Percentiles rank a stretch among this genome's conserved stretches.
phyloP scores from a whole-genome alignment of 1,140 invertebrate genomes.

The Diorhabda carinulata region DNA sequence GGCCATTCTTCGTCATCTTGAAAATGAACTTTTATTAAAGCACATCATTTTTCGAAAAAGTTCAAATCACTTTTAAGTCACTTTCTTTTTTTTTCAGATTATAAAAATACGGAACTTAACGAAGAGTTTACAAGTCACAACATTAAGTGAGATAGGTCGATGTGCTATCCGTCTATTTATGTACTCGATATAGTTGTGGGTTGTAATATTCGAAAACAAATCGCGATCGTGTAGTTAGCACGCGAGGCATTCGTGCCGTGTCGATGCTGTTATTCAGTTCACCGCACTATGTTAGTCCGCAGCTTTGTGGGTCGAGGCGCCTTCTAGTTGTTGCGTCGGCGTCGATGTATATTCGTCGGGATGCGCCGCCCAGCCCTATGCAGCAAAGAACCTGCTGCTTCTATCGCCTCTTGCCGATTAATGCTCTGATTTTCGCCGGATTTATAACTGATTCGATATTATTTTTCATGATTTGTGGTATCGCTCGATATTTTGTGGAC shows the following conservation, averaged over 20 bases:
- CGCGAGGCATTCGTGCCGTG: slow-evolving; percentile 24
- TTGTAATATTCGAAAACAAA: slow-evolving; percentile 1
- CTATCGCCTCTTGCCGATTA: slow-evolving; percentile 30
- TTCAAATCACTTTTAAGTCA: neutral
- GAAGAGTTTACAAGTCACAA: neutral
- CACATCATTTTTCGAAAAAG: neutral
- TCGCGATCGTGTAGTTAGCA: slow-evolving; percentile 5
- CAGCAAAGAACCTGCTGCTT: slow-evolving; percentile 41
- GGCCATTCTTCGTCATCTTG: slow-evolving; percentile 41
- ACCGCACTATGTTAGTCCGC: slow-evolving; percentile 46
- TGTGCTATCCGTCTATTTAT: slow-evolving; percentile 17
- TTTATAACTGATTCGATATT: slow-evolving; percentile 28
- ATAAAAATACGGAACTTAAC: no score
- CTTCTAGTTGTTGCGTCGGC: slow-evolving; percentile 47
- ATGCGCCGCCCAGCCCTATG: slow-evolving; percentile 43
- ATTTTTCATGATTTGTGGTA: slow-evolving; percentile 16
- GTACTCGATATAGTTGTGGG: slow-evolving; percentile 7
- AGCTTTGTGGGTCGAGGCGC: slow-evolving; percentile 46
- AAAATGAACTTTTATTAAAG: neutral
- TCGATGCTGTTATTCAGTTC: slow-evolving; percentile 35
- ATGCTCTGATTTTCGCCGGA: slow-evolving; percentile 25
- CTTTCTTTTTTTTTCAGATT: no score
- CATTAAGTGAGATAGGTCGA: slow-evolving; percentile 6
- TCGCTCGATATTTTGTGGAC: slow-evolving; percentile 17
- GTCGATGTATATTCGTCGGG: slow-evolving; percentile 34